Evolutionary conservation across 2,113 vertebrate species (phyloP).

Genomic region (Poecilia latipinna): DNA sequence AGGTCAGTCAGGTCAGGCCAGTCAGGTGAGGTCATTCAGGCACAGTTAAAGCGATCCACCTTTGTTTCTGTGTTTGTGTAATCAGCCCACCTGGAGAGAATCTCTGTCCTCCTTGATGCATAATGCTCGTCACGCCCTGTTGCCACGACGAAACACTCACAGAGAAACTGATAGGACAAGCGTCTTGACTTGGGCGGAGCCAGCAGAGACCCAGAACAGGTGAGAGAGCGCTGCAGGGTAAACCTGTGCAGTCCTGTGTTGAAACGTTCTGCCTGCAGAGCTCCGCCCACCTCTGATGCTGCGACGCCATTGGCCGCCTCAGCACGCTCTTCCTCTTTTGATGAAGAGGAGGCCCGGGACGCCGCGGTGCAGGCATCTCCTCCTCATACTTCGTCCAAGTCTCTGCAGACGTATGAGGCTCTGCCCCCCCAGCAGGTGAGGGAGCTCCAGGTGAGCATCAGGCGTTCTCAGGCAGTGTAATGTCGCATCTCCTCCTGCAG

Average conservation of each 20-base stretch:
- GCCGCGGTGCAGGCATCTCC: neutral
- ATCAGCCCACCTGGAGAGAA: conserved; percentile 83
- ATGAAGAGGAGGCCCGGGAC: conserved; percentile 8
- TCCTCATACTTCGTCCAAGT: conserved; percentile 39
- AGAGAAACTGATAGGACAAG: conserved; percentile 65
- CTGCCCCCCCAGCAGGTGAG: conserved; percentile 52
- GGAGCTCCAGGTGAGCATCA: neutral
- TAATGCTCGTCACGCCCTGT: conserved; percentile 73
- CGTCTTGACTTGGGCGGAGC: conserved; percentile 34
- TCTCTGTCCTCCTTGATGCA: conserved; percentile 76
- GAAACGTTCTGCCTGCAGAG: conserved; percentile 10
- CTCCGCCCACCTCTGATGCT: conserved; percentile 8
- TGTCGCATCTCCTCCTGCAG: conserved; percentile 23
- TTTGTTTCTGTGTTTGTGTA: neutral
- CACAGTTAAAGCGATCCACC: no score
- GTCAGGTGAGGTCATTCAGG: no score
- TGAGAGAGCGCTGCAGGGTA: conserved; percentile 14
- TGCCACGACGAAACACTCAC: conserved; percentile 56
- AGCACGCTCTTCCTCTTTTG: neutral
- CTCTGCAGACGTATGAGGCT: conserved; percentile 68
- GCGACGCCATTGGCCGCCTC: conserved; percentile 1
- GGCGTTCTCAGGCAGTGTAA: neutral
- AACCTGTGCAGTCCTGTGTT: neutral
- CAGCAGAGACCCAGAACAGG: conserved; percentile 28
- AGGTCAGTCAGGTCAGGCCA: neutral